phyloP scores from a whole-genome alignment of 64 coral and sea anemone genomes.

The Actinia equina region DNA sequence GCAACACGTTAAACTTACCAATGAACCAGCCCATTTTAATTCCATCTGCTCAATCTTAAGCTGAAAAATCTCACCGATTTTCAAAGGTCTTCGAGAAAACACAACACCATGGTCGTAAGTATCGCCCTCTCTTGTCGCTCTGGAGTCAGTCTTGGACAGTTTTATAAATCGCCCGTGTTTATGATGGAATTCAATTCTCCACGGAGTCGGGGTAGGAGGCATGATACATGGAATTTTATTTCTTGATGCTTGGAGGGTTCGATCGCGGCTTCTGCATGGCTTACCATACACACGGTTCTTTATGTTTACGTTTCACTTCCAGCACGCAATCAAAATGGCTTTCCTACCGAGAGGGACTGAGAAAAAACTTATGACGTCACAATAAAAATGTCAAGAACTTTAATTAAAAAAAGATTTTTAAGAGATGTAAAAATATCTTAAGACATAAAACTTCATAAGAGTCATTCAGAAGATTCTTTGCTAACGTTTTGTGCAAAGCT shows the following conservation, averaged over 20 bases:
- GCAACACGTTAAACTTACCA: slow-evolving; percentile 64
- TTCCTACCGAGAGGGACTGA: too few species aligned
- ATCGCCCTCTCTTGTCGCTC: slow-evolving; percentile 80
- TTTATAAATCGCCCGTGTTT: slow-evolving; percentile 33
- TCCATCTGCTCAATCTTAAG: slow-evolving; percentile 91
- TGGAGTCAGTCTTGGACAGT: slow-evolving; percentile 26
- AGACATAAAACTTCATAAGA: not conserved
- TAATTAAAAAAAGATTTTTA: not conserved
- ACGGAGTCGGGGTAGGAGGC: slow-evolving; percentile 42
- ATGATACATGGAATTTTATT: slow-evolving; percentile 24
- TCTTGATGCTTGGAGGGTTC: not conserved
- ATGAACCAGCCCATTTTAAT: slow-evolving; percentile 97
- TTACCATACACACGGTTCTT: not conserved
- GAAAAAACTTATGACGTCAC: too few species aligned
- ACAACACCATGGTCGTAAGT: slow-evolving; percentile 95
- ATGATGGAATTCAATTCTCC: slow-evolving; percentile 79
- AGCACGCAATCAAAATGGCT: not conserved
- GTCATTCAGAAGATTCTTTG: not conserved
- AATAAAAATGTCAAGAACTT: too few species aligned
- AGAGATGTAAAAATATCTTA: not conserved
- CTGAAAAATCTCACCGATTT: slow-evolving; percentile 92
- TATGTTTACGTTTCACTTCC: not conserved
- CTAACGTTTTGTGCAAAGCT: not conserved
- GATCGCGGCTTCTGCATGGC: not conserved
- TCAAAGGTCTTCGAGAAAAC: slow-evolving; percentile 69